phyloP scores from a whole-genome alignment of 2,797 vertebrate genomes.

The Semaprochilodus insignis region DNA sequence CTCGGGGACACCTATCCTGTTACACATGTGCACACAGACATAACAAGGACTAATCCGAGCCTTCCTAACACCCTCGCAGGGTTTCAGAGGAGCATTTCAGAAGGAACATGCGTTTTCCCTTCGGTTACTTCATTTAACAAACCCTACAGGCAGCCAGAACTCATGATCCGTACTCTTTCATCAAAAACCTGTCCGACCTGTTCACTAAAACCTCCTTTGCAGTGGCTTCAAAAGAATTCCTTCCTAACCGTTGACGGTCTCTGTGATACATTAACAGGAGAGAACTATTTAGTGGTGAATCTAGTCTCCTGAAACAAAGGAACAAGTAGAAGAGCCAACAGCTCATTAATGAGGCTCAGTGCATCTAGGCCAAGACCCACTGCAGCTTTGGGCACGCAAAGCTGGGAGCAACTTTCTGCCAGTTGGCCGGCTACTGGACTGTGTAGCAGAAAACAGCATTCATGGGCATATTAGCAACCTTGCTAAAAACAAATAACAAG shows the following conservation, averaged over 20 bases:
- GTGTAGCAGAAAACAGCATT: conserved; percentile 31
- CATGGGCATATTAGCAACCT: conserved; percentile 16
- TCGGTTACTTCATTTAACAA: not conserved
- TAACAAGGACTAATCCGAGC: not conserved
- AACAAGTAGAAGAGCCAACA: conserved; percentile 34
- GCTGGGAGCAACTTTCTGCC: conserved; percentile 28
- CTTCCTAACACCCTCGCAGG: not conserved
- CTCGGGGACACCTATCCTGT: not conserved
- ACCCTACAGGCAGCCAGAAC: not conserved
- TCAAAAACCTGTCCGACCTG: conserved; percentile 8
- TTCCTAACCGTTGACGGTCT: conserved; percentile 3
- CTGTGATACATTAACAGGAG: conserved; percentile 35
- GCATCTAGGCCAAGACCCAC: conserved; percentile 47
- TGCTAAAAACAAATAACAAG: conserved; percentile 30
- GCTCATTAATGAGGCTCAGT: conserved; percentile 47
- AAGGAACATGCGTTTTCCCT: not conserved
- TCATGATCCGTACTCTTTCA: not conserved
- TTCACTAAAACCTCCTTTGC: conserved; percentile 8
- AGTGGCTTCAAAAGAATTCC: conserved; percentile 26
- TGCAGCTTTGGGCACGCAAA: conserved; percentile 31
- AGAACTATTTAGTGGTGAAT: conserved; percentile 21
- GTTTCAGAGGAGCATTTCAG: not conserved
- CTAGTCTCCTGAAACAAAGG: conserved; percentile 35
- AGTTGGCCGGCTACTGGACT: conserved; percentile 16
- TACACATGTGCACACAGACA: not conserved